A percentile compares a stretch with the other conserved stretches of the same genome.
Evolutionary conservation across 1,140 invertebrate genomes (phyloP).

Genomic region (Vanessa tameamea): DNA sequence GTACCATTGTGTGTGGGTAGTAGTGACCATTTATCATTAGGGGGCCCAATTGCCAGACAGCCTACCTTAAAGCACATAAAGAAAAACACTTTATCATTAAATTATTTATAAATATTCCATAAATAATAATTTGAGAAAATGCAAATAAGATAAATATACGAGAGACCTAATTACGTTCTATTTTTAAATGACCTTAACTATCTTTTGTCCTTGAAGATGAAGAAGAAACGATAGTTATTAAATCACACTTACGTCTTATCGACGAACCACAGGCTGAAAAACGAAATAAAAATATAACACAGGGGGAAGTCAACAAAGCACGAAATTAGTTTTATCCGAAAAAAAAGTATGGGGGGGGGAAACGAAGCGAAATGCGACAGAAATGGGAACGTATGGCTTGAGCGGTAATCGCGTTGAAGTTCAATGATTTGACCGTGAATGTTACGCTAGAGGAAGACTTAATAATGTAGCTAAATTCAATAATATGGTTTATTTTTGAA

Average conservation of each 20-base stretch:
- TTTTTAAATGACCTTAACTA: neutral
- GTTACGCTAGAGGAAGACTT: too few species aligned
- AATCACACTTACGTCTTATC: conserved; percentile 45
- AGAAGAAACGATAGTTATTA: neutral
- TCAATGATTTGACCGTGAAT: conserved; percentile 19
- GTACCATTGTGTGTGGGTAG: too few species aligned
- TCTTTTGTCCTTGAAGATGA: neutral
- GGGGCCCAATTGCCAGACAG: too few species aligned
- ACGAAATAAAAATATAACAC: conserved; percentile 65
- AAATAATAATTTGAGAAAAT: too few species aligned
- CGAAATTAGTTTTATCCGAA: conserved; percentile 71
- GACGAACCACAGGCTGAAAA: conserved; percentile 44
- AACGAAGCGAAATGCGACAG: conserved; percentile 48
- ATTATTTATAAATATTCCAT: too few species aligned
- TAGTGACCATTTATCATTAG: too few species aligned
- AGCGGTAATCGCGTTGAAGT: conserved; percentile 34
- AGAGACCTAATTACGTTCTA: neutral
- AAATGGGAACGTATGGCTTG: conserved; percentile 43
- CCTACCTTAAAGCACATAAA: too few species aligned
- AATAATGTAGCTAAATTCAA: too few species aligned
- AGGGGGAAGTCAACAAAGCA: conserved; percentile 67
- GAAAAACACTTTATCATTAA: too few species aligned
- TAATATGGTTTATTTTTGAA: too few species aligned
- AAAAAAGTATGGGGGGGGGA: conserved; percentile 49
- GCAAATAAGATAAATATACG: too few species aligned